Conservation (phyloP, 2,113 vertebrate genomes). For the Corvus moneduloides region DNA sequence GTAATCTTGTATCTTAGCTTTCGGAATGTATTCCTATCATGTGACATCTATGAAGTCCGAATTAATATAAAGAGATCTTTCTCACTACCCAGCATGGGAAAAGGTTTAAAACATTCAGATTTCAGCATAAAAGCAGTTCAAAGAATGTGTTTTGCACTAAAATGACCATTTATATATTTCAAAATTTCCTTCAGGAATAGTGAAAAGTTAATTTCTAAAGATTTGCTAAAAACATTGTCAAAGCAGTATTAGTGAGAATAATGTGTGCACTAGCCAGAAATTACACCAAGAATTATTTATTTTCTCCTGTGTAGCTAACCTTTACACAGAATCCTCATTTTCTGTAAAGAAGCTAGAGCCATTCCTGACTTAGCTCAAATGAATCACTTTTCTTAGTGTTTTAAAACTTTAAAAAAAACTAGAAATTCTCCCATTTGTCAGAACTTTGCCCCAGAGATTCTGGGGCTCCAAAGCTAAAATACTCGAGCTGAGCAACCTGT, state of each 20-base stretch:
- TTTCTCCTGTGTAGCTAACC: not conserved
- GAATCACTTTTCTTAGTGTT: not conserved
- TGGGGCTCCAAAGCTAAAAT: not conserved
- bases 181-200: constrained; percentile 52
- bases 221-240: not conserved
- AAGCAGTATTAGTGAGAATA: not conserved
- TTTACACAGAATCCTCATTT: not conserved
- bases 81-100: constrained; percentile 77
- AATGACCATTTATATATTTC: constrained; percentile 28
- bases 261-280: not conserved
- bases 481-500: not conserved
- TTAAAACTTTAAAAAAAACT: not conserved
- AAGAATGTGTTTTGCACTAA: constrained; percentile 42
- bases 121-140: constrained; percentile 67
- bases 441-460: not conserved
- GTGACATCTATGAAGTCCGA: constrained; percentile 69
- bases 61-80: constrained; percentile 82
- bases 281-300: not conserved
- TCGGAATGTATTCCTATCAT: constrained; percentile 78
- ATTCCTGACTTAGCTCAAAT: not conserved
- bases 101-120: constrained; percentile 66
- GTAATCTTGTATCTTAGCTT: constrained; percentile 77
- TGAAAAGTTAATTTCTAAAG: not conserved
- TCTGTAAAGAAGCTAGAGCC: not conserved
- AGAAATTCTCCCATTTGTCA: not conserved